Evolutionary conservation across 2,797 vertebrate genomes (phyloP), one percentile per base, ranked within the genome.

Genomic region (Acanthurus lineatus): DNA sequence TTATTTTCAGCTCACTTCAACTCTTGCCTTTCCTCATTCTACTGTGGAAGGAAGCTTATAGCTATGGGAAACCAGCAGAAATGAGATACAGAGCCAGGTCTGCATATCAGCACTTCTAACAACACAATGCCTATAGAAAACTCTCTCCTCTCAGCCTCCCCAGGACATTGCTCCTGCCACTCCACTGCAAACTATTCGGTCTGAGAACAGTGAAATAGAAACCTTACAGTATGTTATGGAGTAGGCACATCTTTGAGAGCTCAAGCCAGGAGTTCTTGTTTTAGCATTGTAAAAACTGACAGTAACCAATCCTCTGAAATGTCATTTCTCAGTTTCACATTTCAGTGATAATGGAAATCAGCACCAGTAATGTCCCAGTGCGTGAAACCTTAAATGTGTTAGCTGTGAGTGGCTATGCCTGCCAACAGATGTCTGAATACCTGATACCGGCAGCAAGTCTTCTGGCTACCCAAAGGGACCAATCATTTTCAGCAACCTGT

Each of bases 401-500:
- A 72, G 76, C 82, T 86, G 82, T 32, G 71, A 91, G 82, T 71
- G 73, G 78, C 69, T 72, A 35, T 8, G 44, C 62, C 71, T 86
- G 79, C 83, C 81, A 83, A 89, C 92, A 92, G 87, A 90, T 89
- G 91, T 91, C 79, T 84, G 84, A 91, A 84, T 90, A 89, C 83
- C 74, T 85, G 83, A 93, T 86, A 89, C 81, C 62, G 11, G 88
- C 88, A 89, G 77, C 81, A 56, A 57, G 81, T 87, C 76, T 72
- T 69, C 74, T 56, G 72, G 77, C 84, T 83, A 83, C 92, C 91
- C 93, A 88, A 83, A 86, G 93, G 93, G 91, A 94, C 89, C 91
- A 93, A 94, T 93, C 93, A 93, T 88, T 88, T 89, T 79, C 83
- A 78, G 89, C 89, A 93, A 82, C 82, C 86, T 91, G 89, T 91